Evolutionary conservation across 2,888 invertebrate species (phyloP), one percentile per base, ranked within the genome.

Genomic region (Hydraecia micacea): DNA sequence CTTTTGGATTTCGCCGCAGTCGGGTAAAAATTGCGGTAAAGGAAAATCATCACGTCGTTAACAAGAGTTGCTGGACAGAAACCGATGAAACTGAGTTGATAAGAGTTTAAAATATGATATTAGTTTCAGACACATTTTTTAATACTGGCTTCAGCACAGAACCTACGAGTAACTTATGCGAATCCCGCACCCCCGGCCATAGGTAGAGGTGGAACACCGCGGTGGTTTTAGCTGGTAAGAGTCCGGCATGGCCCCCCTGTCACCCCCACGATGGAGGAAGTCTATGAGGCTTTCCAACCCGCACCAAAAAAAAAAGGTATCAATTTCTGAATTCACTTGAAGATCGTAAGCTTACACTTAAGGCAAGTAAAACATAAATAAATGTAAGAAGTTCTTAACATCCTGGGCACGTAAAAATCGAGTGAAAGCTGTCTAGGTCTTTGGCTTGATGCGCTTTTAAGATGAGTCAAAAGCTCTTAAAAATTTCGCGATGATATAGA

Each of bases 361-460:
- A 49, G 6, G 13, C 5, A 32, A 60, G 21, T 72, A 63, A 32
- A 80, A 66, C 25, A 69, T 42, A 65, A 49, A 77, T 28, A 77
- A 15, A 70, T 13, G 0, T 69, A 60, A 49, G 28, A 70, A 32
- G 62, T 13, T 32, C 8, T 82, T 46, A 60, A 32, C 25, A 83
- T 7, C 28, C 71, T 36, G 3, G 46, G 68, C 85, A 83, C 82
- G 80, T 84, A 80, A 75, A 60, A 36, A 49, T 67, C 55, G 58
- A 58, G n/a, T 32, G 46, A 84, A 84, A 66, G 0, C n/a, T 52
- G 75, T 55, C 66, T 63, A 25, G 52, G 52, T 39, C 9, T 1
- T 74, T 74, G 67, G 74, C 71, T 68, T 36, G 3, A n/a, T 63
- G 42, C n/a, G 39, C 58, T 74, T 74, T 71, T 72, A 55, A 70